Evolutionary conservation across 2,888 invertebrate genomes (phyloP).

Genomic region (Pemphredon lugubris): DNA sequence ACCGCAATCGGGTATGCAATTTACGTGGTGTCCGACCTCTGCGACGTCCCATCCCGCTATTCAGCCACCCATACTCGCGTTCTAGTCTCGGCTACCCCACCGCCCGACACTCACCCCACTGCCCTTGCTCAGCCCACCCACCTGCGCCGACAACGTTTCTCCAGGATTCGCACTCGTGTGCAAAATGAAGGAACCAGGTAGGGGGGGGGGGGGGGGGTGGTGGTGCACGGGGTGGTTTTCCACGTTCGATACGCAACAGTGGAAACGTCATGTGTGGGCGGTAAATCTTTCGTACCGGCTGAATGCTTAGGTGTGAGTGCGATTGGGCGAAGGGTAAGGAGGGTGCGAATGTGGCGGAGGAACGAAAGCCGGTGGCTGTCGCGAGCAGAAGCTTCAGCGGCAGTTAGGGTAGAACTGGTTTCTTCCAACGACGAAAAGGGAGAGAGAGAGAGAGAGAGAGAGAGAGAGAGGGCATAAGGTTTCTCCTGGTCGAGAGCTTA

Average conservation of each 20-base stretch:
- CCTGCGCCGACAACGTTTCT: constrained; percentile 32
- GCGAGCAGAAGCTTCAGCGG: constrained; percentile 58
- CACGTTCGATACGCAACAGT: constrained; percentile 52
- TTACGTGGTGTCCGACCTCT: constrained; percentile 75
- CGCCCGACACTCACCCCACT: constrained; percentile 1
- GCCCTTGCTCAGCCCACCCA: not conserved
- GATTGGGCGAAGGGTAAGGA: constrained; percentile 17
- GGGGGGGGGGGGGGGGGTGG: too few relatives aligned
- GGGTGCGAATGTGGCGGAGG: constrained; percentile 44
- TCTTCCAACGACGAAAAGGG: constrained; percentile 48
- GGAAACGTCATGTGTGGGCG: constrained; percentile 29
- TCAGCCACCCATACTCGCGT: constrained; percentile 32
- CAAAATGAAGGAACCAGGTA: constrained; percentile 50
- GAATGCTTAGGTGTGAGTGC: constrained; percentile 32
- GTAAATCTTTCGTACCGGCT: constrained; percentile 29
- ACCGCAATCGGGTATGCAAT: constrained; percentile 77
- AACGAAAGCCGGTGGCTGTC: constrained; percentile 63
- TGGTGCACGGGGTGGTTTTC: too few relatives aligned
- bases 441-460: too few relatives aligned
- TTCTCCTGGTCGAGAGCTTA: constrained; percentile 56
- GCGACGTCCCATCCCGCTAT: constrained; percentile 52
- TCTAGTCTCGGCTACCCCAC: constrained; percentile 14
- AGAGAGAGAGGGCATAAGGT: constrained; percentile 50
- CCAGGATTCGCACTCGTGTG: constrained; percentile 51
- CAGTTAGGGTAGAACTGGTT: constrained; percentile 44